These are phyloP conservation scores for Drosophila eugracilis DNA, from an alignment of 1,140 invertebrate species.

Conservation along the genomic window DNA sequence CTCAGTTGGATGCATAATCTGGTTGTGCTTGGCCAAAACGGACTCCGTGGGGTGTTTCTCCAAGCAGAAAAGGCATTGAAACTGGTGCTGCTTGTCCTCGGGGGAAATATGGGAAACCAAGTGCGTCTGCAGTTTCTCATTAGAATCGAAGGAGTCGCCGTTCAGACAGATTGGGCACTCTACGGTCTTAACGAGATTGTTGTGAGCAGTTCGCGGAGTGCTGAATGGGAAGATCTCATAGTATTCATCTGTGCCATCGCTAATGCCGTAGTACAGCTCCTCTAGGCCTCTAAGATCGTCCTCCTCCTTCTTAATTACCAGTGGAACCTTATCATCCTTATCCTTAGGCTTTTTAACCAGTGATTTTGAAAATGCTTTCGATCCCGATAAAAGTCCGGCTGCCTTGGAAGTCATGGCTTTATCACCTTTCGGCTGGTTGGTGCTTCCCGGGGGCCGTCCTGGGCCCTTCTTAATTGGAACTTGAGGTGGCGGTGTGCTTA, in stretches of 20 bases:
- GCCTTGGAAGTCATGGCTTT: constrained; percentile 38
- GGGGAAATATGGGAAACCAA: constrained; percentile 88
- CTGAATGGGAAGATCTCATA: constrained; percentile 72
- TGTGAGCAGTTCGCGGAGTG: constrained; percentile 53
- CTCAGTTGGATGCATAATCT: constrained; percentile 87
- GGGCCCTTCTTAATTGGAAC: constrained; percentile 33
- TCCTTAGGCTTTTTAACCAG: constrained; percentile 57
- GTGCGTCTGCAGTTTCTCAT: constrained; percentile 89
- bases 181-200: constrained; percentile 57
- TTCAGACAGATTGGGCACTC: constrained; percentile 87
- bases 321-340: constrained; percentile 46
- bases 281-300: constrained; percentile 78
- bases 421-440: constrained; percentile 32
- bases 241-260: constrained; percentile 71
- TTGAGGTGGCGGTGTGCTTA: constrained; percentile 40
- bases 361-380: constrained; percentile 29
- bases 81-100: constrained; percentile 81
- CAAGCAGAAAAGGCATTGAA: constrained; percentile 87
- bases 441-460: constrained; percentile 23
- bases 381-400: constrained; percentile 1
- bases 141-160: constrained; percentile 86
- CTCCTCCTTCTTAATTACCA: constrained; percentile 75
- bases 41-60: constrained; percentile 85
- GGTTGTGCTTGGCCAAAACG: constrained; percentile 86
- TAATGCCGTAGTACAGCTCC: constrained; percentile 79